Conservation (phyloP, 1,140 invertebrate species). For the Trichomalopsis sarcophagae region DNA sequence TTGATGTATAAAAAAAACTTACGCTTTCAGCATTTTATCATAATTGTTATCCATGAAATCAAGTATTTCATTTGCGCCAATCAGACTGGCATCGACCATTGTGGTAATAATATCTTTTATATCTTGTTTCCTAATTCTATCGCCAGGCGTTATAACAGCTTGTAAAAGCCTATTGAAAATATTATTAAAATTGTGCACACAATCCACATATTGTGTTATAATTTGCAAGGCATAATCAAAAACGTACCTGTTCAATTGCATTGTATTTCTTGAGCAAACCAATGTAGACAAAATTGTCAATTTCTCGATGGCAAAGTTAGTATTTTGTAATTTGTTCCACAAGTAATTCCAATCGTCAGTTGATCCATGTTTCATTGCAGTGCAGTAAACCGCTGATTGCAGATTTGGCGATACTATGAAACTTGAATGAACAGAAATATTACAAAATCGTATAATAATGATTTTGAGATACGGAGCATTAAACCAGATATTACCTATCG, state of each 20-base stretch:
- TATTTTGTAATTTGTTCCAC: conserved; percentile 74
- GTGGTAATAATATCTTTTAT: not conserved
- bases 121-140: not conserved
- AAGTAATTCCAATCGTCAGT: conserved; percentile 90
- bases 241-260: not conserved
- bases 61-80: not conserved
- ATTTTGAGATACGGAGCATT: not conserved
- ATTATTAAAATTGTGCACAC: not conserved
- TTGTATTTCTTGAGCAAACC: not conserved
- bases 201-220: not conserved
- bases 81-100: not conserved
- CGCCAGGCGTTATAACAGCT: not conserved
- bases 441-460: not conserved
- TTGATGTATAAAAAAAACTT: not conserved
- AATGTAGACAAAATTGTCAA: not conserved
- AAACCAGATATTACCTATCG: not conserved
- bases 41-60: not conserved
- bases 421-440: conserved; percentile 68
- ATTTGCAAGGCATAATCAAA: not conserved
- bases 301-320: not conserved
- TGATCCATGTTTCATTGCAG: conserved; percentile 86
- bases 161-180: not conserved
- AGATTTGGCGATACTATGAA: conserved; percentile 89
- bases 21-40: not conserved
- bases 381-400: conserved; percentile 88